Evolutionary conservation across 2,797 vertebrate species (phyloP).

Genomic region (Nannoperca australis): DNA sequence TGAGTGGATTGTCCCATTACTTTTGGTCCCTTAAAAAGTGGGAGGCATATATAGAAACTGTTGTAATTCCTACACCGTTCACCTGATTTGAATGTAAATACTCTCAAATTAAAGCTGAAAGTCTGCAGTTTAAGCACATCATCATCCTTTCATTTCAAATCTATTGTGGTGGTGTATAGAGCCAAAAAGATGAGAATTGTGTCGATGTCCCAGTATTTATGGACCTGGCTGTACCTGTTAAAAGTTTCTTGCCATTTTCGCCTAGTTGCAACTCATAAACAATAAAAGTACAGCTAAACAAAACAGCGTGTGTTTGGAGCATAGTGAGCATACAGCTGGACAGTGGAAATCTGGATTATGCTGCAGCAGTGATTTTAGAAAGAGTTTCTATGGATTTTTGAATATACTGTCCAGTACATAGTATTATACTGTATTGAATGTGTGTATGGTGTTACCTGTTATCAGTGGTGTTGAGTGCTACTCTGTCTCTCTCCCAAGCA

Average conservation of each 20-base stretch:
- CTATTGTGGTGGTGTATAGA: too few species aligned
- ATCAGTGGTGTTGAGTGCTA: conserved; percentile 68
- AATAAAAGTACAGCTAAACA: too few species aligned
- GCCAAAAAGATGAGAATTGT: too few species aligned
- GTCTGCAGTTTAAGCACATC: neutral
- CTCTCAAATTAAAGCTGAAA: neutral
- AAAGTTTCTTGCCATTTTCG: too few species aligned
- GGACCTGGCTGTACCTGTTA: too few species aligned
- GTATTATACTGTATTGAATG: neutral
- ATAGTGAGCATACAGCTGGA: neutral
- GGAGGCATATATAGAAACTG: conserved; percentile 43
- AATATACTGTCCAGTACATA: neutral
- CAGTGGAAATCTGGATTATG: neutral
- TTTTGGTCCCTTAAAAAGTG: neutral
- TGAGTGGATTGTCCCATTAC: too few species aligned
- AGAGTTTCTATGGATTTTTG: neutral
- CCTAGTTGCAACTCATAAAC: neutral
- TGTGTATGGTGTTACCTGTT: conserved; percentile 64
- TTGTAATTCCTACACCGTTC: conserved; percentile 64
- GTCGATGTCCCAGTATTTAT: too few species aligned
- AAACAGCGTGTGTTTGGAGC: neutral
- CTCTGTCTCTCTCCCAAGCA: conserved; percentile 85
- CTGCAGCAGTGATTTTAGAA: neutral
- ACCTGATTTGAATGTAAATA: conserved; percentile 43
- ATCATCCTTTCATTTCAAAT: too few species aligned